A percentile compares a stretch with the other conserved stretches of the same genome.
These are phyloP conservation scores for Saccostrea echinata DNA, from an alignment of 1,140 invertebrate species.

Conservation along the genomic window DNA sequence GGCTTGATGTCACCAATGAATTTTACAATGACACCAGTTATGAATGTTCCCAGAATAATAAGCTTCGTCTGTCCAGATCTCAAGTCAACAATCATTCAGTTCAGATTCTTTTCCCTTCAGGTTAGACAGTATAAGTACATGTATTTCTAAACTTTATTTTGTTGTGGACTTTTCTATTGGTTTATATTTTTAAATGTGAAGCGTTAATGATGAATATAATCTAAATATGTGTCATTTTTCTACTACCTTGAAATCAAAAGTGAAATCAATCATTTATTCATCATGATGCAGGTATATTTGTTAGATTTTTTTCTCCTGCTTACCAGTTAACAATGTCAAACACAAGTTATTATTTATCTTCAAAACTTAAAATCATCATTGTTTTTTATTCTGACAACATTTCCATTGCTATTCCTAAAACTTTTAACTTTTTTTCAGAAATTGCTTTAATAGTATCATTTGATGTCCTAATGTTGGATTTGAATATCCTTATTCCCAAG, in stretches of 20 bases:
- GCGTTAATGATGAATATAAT: background rate
- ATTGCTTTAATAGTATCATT: slow-evolving; percentile 1
- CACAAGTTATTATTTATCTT: too few relatives aligned
- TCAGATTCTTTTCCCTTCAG: background rate
- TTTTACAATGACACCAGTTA: background rate
- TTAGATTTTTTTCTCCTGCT: too few relatives aligned
- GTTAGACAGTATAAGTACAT: background rate
- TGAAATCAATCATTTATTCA: too few relatives aligned
- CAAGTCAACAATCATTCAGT: background rate
- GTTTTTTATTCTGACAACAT: background rate
- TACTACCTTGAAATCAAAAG: too few relatives aligned
- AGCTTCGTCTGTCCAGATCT: background rate
- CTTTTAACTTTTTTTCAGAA: background rate
- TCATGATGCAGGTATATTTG: too few relatives aligned
- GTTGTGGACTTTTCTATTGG: background rate
- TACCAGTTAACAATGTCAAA: too few relatives aligned
- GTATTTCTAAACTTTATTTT: background rate
- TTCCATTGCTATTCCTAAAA: background rate
- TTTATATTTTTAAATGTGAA: background rate
- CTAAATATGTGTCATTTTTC: too few relatives aligned
- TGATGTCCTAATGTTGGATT: background rate
- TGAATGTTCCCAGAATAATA: background rate
- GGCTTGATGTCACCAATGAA: slow-evolving; percentile 12
- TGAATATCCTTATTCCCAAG: background rate
- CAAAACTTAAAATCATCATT: background rate